Evolutionary conservation across 2,113 vertebrate species (phyloP).

Genomic region (Pachycephala philippinensis): DNA sequence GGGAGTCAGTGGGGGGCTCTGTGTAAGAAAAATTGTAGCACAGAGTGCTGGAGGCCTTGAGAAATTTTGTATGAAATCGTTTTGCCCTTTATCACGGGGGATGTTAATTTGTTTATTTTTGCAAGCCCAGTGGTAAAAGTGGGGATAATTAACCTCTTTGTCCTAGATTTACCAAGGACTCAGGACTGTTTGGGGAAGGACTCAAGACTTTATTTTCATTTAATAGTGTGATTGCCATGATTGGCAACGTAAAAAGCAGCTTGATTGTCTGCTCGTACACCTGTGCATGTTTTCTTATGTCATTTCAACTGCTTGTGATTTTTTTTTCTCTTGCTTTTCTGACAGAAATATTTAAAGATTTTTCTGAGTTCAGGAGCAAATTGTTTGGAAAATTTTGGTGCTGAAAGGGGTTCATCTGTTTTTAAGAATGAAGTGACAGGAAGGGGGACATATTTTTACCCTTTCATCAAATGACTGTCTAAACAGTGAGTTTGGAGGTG

Average conservation of each 20-base stretch:
- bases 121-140: not conserved
- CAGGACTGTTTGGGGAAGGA: not conserved
- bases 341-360: not conserved
- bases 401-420: not conserved
- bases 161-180: not conserved
- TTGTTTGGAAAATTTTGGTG: slow-evolving; percentile 1
- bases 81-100: not conserved
- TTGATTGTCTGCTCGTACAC: not conserved
- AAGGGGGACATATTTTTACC: not conserved
- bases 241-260: not conserved
- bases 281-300: not conserved
- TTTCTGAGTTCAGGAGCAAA: not conserved
- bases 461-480: not conserved
- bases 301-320: not conserved
- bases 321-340: not conserved
- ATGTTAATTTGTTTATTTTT: not conserved
- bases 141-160: not conserved
- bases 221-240: not conserved
- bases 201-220: not conserved
- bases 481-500: not conserved
- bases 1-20: not conserved
- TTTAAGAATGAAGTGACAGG: not conserved
- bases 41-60: not conserved
- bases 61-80: not conserved
- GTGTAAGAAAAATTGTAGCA: not conserved